Percentiles rank a stretch among this genome's conserved stretches.
Evolutionary conservation across 2,113 vertebrate species (phyloP).

Genomic region (Bufo gargarizans): DNA sequence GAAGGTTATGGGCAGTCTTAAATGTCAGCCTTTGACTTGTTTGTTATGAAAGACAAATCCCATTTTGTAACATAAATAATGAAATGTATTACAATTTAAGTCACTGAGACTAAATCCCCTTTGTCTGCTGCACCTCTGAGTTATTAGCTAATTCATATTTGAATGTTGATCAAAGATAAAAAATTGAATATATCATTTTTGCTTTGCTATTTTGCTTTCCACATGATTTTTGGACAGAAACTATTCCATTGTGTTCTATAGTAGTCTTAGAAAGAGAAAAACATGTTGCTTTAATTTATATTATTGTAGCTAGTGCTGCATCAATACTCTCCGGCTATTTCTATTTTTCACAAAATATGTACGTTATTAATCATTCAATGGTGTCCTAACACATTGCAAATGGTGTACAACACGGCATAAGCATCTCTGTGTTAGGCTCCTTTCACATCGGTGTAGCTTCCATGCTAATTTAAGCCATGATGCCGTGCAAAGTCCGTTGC

Average conservation of each 20-base stretch:
- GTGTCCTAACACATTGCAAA: not conserved
- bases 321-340: not conserved
- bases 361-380: not conserved
- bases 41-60: not conserved
- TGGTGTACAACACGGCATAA: not conserved
- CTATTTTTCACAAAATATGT: not conserved
- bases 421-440: not conserved
- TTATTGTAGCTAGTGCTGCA: not conserved
- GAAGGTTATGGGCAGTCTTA: not conserved
- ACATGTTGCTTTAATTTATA: conserved; percentile 17
- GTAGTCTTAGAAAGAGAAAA: not conserved
- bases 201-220: conserved; percentile 1
- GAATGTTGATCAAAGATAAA: conserved; percentile 11
- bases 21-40: not conserved
- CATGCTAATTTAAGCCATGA: not conserved
- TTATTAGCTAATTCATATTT: conserved; percentile 29
- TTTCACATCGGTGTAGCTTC: not conserved
- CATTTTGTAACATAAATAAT: conserved; percentile 17
- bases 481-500: not conserved
- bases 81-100: not conserved
- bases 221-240: not conserved
- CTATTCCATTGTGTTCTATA: conserved; percentile 7
- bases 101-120: not conserved
- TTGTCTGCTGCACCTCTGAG: not conserved
- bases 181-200: not conserved